Evolutionary conservation across 2,113 vertebrate genomes (phyloP).

Genomic region (Zingel zingel): DNA sequence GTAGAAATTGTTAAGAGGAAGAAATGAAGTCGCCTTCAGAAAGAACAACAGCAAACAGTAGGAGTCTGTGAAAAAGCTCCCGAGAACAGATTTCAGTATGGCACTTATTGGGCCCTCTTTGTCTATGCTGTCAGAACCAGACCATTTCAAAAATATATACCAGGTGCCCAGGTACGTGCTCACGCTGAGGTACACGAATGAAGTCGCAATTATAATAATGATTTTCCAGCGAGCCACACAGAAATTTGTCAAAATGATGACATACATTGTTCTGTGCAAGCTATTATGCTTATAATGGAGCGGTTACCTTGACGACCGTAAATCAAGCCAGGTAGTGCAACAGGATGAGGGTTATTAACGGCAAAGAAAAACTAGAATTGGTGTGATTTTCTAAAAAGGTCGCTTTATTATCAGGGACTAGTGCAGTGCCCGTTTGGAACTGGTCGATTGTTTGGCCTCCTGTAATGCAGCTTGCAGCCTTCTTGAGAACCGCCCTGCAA

Average conservation of each 20-base stretch:
- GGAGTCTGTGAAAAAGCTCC: constrained; percentile 42
- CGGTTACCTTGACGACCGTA: constrained; percentile 72
- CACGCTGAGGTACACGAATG: constrained; percentile 54
- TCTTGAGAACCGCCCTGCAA: too few relatives aligned
- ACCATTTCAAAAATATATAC: constrained; percentile 47
- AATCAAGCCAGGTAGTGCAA: constrained; percentile 62
- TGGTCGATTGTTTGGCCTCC: too few relatives aligned
- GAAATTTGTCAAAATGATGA: constrained; percentile 74
- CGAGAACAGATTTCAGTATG: constrained; percentile 36
- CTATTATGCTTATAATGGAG: constrained; percentile 72
- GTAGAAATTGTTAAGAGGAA: constrained; percentile 34
- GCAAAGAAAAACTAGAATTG: constrained; percentile 41
- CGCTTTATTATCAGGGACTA: constrained; percentile 35
- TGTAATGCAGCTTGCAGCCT: too few relatives aligned
- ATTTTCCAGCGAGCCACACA: constrained; percentile 57
- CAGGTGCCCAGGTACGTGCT: constrained; percentile 45
- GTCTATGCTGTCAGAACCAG: constrained; percentile 57
- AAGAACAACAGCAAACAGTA: constrained; percentile 56
- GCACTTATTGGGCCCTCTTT: constrained; percentile 47
- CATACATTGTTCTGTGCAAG: constrained; percentile 67
- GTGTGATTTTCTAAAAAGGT: constrained; percentile 50
- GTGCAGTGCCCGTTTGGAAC: too few relatives aligned
- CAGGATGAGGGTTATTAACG: constrained; percentile 49
- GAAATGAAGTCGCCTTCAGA: constrained; percentile 48
- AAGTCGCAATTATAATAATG: constrained; percentile 70